These are phyloP conservation scores for Diabrotica balteata DNA, from an alignment of 2,888 invertebrate species.

Conservation along the genomic window DNA sequence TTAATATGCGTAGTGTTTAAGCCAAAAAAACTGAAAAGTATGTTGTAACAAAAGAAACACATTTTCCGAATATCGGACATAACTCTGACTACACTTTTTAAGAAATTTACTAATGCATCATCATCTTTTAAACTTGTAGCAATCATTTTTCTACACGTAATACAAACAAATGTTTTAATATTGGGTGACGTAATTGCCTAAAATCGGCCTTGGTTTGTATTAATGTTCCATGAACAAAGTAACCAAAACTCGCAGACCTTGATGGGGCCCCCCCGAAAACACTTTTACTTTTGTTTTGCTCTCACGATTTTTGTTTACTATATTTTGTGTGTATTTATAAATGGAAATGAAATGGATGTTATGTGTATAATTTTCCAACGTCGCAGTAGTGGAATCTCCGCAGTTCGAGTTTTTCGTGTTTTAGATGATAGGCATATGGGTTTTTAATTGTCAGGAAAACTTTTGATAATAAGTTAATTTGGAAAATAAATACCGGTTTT, in stretches of 20 bases:
- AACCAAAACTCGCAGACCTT: conserved; percentile 28
- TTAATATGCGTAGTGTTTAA: too few relatives aligned
- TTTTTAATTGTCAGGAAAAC: not conserved
- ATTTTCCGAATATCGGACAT: too few relatives aligned
- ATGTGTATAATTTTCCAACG: conserved; percentile 1
- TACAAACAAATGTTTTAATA: too few relatives aligned
- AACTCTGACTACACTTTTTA: too few relatives aligned
- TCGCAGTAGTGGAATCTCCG: conserved; percentile 16
- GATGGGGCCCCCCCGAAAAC: conserved; percentile 34
- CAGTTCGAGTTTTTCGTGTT: conserved; percentile 5
- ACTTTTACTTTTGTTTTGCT: conserved; percentile 34
- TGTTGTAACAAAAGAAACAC: too few relatives aligned
- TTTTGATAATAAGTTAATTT: not conserved
- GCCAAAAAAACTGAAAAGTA: too few relatives aligned
- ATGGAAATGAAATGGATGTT: conserved; percentile 2
- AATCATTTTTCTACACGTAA: too few relatives aligned
- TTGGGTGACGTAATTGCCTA: conserved; percentile 23
- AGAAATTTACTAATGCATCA: too few relatives aligned
- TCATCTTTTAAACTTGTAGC: too few relatives aligned
- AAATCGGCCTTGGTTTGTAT: conserved; percentile 30
- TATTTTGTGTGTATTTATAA: conserved; percentile 26
- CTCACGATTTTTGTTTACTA: too few relatives aligned
- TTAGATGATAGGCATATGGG: not conserved
- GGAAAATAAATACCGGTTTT: not conserved
- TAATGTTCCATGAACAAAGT: conserved; percentile 22